phyloP scores from a whole-genome alignment of 1,140 invertebrate genomes.

The Lepidurus arcticus region DNA sequence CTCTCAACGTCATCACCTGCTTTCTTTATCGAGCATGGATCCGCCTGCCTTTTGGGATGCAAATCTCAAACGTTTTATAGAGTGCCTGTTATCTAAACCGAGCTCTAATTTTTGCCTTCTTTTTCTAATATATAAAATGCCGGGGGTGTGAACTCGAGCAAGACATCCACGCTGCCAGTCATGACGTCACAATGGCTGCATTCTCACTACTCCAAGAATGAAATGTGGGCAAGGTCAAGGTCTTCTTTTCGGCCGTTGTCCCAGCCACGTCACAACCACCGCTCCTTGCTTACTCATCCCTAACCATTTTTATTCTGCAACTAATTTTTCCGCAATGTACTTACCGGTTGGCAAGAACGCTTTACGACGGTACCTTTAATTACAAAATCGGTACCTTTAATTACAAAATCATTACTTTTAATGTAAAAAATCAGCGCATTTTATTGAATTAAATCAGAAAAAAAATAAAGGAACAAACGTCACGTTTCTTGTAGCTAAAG shows the following conservation, averaged over 20 bases:
- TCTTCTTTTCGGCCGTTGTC: not conserved
- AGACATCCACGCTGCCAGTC: not conserved
- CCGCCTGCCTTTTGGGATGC: constrained; percentile 12
- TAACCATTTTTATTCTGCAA: not conserved
- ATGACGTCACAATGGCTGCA: not conserved
- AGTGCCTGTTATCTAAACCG: not conserved
- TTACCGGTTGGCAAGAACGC: no score
- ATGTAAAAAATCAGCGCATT: no score
- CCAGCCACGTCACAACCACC: not conserved
- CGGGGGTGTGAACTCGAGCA: constrained; percentile 12
- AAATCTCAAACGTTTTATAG: constrained; percentile 16
- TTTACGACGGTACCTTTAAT: no score
- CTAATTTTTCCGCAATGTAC: no score
- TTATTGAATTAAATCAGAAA: no score
- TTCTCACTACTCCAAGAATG: not conserved
- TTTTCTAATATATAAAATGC: not conserved
- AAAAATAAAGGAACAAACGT: no score
- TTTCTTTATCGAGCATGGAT: constrained; percentile 15
- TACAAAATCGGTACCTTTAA: no score
- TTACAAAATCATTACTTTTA: no score
- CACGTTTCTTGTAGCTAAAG: no score
- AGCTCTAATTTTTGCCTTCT: not conserved
- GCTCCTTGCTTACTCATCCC: not conserved
- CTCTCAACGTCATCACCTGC: constrained; percentile 20
- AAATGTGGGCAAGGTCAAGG: not conserved